Evolutionary conservation across 2,888 invertebrate genomes (phyloP).

Genomic region (Drosophila nr. perissopoda): DNA sequence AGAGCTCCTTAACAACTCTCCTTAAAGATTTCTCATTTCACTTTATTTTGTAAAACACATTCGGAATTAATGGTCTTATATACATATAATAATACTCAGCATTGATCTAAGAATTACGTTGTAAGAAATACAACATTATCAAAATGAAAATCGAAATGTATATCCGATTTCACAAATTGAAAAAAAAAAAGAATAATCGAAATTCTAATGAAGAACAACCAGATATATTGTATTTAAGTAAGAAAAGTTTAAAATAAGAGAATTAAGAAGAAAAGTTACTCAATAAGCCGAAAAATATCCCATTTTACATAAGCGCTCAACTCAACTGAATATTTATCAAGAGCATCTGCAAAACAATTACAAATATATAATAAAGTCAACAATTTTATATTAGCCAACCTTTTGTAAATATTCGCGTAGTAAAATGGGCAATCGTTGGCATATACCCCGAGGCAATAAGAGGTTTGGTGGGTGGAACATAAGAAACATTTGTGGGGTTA

Average conservation of each 20-base stretch:
- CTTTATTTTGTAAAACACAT: background rate
- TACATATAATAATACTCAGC: background rate
- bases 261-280: background rate
- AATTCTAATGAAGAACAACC: background rate
- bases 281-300: background rate
- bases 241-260: background rate
- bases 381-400: background rate
- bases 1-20: background rate
- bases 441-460: slow-evolving; percentile 12
- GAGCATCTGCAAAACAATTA: background rate
- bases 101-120: background rate
- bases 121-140: background rate
- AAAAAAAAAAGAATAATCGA: background rate
- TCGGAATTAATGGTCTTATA: background rate
- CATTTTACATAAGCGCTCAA: background rate
- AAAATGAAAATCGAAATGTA: background rate
- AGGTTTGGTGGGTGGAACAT: slow-evolving; percentile 45
- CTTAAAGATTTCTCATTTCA: background rate
- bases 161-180: background rate
- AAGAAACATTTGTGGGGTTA: slow-evolving; percentile 46
- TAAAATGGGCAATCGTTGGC: background rate
- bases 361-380: background rate
- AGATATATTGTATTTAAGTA: background rate
- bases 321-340: background rate
- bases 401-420: background rate